Percentiles rank a stretch among this genome's conserved stretches.
phyloP scores from a whole-genome alignment of 1,140 invertebrate genomes.

The Asobara japonica region DNA sequence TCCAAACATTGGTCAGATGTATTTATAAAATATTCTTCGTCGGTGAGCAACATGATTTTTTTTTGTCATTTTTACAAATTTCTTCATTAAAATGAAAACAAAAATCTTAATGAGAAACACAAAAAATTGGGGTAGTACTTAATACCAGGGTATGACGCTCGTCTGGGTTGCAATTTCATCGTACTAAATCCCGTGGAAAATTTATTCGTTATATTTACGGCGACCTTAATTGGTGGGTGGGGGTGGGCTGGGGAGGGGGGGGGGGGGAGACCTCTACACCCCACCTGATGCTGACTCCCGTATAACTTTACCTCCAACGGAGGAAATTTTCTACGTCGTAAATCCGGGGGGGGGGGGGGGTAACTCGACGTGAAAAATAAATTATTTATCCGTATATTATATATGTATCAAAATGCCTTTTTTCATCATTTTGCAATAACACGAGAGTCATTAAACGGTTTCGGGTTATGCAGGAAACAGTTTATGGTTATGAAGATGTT shows the following conservation, averaged over 20 bases:
- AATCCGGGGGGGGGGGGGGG: too few species aligned
- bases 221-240: constrained; percentile 13
- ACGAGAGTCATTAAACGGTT: too few species aligned
- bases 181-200: constrained; percentile 20
- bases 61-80: too few species aligned
- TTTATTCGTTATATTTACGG: constrained; percentile 15
- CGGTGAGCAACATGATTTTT: too few species aligned
- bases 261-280: neutral
- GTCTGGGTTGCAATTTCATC: constrained; percentile 15
- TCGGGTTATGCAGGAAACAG: too few species aligned
- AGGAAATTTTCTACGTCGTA: constrained; percentile 2
- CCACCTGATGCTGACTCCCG: constrained; percentile 3
- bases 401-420: neutral
- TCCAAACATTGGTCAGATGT: too few species aligned
- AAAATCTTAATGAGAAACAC: constrained; percentile 3
- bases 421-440: neutral
- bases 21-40: too few species aligned
- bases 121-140: neutral
- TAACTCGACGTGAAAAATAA: neutral
- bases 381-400: constrained; percentile 5
- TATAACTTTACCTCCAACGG: neutral
- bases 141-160: constrained; percentile 2
- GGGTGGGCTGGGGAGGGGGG: neutral
- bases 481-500: too few species aligned
- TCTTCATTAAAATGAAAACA: too few species aligned